Conservation (phyloP, 1,140 invertebrate species). For the Pseudobourletiella spinata region DNA sequence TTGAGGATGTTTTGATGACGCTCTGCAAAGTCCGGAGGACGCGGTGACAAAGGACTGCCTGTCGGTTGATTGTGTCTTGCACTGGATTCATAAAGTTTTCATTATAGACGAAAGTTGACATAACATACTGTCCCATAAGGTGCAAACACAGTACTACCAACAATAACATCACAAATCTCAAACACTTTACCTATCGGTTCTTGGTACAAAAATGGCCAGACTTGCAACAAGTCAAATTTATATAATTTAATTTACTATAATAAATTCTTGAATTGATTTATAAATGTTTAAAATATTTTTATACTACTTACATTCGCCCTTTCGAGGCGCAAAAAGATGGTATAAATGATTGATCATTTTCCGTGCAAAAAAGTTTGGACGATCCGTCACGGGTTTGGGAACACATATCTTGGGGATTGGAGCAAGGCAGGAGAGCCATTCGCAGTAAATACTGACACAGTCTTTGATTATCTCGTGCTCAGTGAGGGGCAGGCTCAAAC, state of each 20-base stretch:
- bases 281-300: not conserved
- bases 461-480: constrained; percentile 92
- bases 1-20: constrained; percentile 68
- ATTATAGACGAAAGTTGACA: constrained; percentile 5
- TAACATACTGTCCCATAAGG: constrained; percentile 1
- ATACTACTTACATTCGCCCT: constrained; percentile 66
- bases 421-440: constrained; percentile 84
- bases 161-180: too few relatives aligned
- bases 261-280: not conserved
- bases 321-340: constrained; percentile 89
- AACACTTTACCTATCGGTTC: constrained; percentile 71
- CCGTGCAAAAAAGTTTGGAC: constrained; percentile 83
- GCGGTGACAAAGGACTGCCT: constrained; percentile 89
- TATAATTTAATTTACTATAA: not conserved
- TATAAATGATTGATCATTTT: constrained; percentile 88
- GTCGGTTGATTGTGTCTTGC: constrained; percentile 77
- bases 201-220: constrained; percentile 72
- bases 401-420: constrained; percentile 70
- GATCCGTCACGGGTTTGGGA: constrained; percentile 72
- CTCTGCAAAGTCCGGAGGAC: constrained; percentile 80
- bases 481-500: constrained; percentile 73
- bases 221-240: constrained; percentile 52
- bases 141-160: too few relatives aligned
- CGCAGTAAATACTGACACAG: constrained; percentile 93
- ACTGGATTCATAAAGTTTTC: too few relatives aligned